Evolutionary conservation across 2,888 invertebrate genomes (phyloP).

Genomic region (Autographa pulchrina): DNA sequence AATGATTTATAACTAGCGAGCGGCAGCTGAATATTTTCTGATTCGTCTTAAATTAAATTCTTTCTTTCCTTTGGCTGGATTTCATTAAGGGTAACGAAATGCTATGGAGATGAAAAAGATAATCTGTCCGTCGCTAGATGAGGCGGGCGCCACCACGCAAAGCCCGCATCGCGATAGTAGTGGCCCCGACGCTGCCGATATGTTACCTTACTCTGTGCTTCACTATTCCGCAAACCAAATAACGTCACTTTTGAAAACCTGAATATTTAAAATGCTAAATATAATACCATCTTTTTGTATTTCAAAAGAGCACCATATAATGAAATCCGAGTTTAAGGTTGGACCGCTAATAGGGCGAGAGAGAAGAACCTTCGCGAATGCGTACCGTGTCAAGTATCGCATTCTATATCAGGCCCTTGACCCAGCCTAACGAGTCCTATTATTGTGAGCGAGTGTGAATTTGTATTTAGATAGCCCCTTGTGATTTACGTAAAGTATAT

Average conservation of each 20-base stretch:
- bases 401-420: conserved; percentile 7
- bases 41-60: conserved; percentile 89
- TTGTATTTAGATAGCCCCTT: not conserved
- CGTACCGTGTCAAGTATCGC: conserved; percentile 3
- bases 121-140: conserved; percentile 69
- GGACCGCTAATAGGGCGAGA: not conserved
- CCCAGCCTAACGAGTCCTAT: conserved; percentile 9
- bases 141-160: conserved; percentile 13
- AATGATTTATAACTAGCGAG: conserved; percentile 89
- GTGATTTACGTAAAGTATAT: not conserved
- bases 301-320: not conserved
- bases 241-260: not conserved
- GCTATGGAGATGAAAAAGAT: conserved; percentile 85
- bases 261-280: not conserved
- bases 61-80: conserved; percentile 88
- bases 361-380: not conserved
- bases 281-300: not conserved
- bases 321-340: not conserved
- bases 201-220: conserved; percentile 10
- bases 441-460: conserved; percentile 1
- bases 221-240: conserved; percentile 2
- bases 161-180: conserved; percentile 36
- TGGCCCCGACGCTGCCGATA: conserved; percentile 19
- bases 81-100: conserved; percentile 88
- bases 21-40: conserved; percentile 89